phyloP scores from a whole-genome alignment of 2,888 invertebrate genomes.

The Ephialtes manifestator region DNA sequence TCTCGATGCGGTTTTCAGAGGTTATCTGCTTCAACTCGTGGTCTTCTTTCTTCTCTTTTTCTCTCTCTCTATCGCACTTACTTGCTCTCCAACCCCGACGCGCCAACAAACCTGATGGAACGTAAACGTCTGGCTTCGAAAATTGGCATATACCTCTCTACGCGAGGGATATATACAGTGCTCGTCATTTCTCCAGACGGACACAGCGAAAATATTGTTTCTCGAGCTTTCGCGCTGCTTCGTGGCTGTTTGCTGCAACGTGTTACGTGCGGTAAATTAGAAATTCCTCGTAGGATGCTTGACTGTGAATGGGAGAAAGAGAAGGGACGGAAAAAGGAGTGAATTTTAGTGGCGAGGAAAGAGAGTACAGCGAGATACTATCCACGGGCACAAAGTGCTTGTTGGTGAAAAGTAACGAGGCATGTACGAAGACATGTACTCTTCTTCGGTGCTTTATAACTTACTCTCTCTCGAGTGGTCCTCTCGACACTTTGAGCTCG shows the following conservation, averaged over 20 bases:
- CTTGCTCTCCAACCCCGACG: conserved; percentile 29
- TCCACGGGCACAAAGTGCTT: conserved; percentile 2
- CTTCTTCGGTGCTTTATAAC: neutral
- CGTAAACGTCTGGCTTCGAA: conserved; percentile 54
- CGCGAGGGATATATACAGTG: neutral
- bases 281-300: conserved; percentile 9
- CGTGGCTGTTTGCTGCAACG: neutral
- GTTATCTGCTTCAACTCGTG: neutral
- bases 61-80: conserved; percentile 4
- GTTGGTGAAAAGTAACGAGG: conserved; percentile 22
- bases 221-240: conserved; percentile 3
- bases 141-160: conserved; percentile 17
- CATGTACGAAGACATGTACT: neutral
- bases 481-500: conserved; percentile 18
- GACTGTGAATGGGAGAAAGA: neutral
- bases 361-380: neutral
- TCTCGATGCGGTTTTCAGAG: conserved; percentile 6
- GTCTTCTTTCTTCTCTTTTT: neutral
- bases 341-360: neutral
- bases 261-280: conserved; percentile 13
- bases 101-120: conserved; percentile 34
- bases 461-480: conserved; percentile 11
- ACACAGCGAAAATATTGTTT: conserved; percentile 39
- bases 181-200: conserved; percentile 37
- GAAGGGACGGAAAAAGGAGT: conserved; percentile 2